Evolutionary conservation across 2,113 vertebrate species (phyloP).

Genomic region (Dipodomys stephensi): DNA sequence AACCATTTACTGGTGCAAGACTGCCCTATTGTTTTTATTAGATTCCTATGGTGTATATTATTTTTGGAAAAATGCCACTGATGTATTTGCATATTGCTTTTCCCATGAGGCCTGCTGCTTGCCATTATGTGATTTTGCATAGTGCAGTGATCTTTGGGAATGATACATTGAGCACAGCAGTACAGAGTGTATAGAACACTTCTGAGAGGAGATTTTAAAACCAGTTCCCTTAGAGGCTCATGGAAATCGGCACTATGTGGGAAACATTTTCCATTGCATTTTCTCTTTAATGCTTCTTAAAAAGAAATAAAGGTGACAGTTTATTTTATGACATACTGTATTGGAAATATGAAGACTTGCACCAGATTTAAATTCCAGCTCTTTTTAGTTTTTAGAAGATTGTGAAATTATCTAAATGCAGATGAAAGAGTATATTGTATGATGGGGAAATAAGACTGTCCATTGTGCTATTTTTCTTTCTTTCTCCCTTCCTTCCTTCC

Average conservation of each 20-base stretch:
- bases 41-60: not conserved
- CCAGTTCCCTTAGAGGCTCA: accelerated
- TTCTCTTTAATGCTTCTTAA: not conserved
- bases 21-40: not conserved
- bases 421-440: too few species aligned
- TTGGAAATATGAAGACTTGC: too few species aligned
- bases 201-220: not conserved
- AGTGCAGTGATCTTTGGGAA: not conserved
- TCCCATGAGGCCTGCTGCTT: not conserved
- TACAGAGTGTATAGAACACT: not conserved
- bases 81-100: not conserved
- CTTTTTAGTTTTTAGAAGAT: too few species aligned
- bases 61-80: not conserved
- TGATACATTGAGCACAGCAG: not conserved
- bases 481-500: too few species aligned
- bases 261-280: not conserved
- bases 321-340: too few species aligned
- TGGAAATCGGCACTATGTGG: not conserved
- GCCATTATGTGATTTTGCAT: not conserved
- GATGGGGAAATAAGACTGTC: too few species aligned
- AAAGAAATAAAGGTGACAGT: not conserved
- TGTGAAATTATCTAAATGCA: too few species aligned
- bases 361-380: too few species aligned
- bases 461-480: too few species aligned
- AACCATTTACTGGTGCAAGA: not conserved